A percentile compares a stretch with the other conserved stretches of the same genome.
Conservation (phyloP, 2,113 vertebrate species). For the Loxodonta africana region DNA sequence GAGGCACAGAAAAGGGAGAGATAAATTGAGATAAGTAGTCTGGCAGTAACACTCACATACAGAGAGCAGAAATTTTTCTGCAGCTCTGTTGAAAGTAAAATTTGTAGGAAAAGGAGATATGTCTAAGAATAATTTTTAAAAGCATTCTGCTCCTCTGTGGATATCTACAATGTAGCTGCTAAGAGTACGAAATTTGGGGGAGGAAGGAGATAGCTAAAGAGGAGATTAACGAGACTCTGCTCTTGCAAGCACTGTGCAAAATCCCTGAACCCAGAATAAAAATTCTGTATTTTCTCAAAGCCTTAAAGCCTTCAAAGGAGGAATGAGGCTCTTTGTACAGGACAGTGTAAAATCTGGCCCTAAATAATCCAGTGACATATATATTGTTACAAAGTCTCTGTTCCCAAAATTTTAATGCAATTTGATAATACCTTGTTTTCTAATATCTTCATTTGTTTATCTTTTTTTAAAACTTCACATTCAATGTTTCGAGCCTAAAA, state of each 20-base stretch:
- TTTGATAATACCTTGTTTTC: constrained; percentile 91
- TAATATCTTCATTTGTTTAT: constrained; percentile 91
- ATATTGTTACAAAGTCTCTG: constrained; percentile 35
- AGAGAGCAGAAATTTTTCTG: neutral
- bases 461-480: constrained; percentile 90
- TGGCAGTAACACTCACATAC: constrained; percentile 45
- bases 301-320: constrained; percentile 16
- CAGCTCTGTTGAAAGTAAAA: neutral
- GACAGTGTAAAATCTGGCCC: neutral
- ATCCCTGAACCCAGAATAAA: constrained; percentile 32
- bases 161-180: constrained; percentile 34
- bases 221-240: neutral
- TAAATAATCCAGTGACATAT: constrained; percentile 42
- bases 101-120: neutral
- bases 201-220: neutral
- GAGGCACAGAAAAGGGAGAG: neutral
- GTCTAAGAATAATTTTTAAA: constrained; percentile 29
- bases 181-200: neutral
- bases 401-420: constrained; percentile 49
- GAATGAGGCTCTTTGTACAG: constrained; percentile 4
- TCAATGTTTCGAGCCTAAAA: constrained; percentile 89
- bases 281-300: constrained; percentile 42
- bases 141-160: constrained; percentile 7
- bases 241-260: constrained; percentile 33
- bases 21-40: neutral